Evolutionary conservation across 2,113 vertebrate genomes (phyloP).

Genomic region (Oryzias javanicus): DNA sequence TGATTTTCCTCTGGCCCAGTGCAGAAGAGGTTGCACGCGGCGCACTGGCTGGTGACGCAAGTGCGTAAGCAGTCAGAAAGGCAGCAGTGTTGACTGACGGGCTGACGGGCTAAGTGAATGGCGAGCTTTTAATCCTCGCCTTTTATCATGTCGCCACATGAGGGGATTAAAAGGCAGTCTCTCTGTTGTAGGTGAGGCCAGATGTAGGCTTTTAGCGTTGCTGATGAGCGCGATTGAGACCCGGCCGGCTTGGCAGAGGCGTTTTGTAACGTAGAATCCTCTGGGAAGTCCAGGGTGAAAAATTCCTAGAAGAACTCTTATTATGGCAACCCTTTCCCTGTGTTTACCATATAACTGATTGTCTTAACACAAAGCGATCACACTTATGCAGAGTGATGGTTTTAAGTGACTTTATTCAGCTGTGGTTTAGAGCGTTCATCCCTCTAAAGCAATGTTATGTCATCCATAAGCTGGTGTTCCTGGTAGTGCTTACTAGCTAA

Average conservation of each 20-base stretch:
- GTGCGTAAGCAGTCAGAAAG: conserved; percentile 5
- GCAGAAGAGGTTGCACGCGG: conserved; percentile 31
- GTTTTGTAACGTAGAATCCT: neutral
- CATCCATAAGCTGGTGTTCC: conserved; percentile 62
- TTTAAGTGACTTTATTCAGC: conserved; percentile 20
- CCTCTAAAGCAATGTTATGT: conserved; percentile 58
- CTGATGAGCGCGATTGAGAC: conserved; percentile 30
- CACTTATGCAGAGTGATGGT: conserved; percentile 7
- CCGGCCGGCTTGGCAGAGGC: neutral
- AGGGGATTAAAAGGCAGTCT: conserved; percentile 61
- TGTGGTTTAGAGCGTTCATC: conserved; percentile 7
- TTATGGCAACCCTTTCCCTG: neutral
- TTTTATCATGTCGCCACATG: conserved; percentile 56
- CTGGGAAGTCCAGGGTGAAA: conserved; percentile 2
- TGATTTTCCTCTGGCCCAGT: conserved; percentile 11
- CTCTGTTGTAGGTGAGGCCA: conserved; percentile 53
- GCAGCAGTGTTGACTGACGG: conserved; percentile 24
- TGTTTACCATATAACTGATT: neutral
- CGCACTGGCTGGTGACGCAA: conserved; percentile 29
- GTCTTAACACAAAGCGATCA: neutral
- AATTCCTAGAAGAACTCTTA: neutral
- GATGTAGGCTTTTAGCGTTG: conserved; percentile 50
- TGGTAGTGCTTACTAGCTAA: conserved; percentile 41
- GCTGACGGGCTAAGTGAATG: conserved; percentile 28
- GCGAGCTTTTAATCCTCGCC: conserved; percentile 64